phyloP scores from a whole-genome alignment of 37 sponge, comb jelly and placozoan genomes.

The Geodia barretti region DNA sequence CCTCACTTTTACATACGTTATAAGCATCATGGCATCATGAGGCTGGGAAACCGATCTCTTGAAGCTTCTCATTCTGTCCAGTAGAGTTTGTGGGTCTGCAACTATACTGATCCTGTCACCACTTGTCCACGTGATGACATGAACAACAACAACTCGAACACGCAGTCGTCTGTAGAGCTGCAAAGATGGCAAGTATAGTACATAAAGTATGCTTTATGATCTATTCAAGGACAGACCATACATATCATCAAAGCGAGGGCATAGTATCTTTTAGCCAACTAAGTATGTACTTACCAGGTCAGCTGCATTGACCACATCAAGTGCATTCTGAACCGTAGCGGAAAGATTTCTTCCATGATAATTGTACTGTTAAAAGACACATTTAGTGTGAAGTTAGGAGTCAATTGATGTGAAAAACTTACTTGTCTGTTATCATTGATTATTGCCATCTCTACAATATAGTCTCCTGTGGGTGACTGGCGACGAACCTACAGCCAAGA shows the following conservation, averaged over 20 bases:
- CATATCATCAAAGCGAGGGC: neutral
- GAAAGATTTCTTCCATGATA: neutral
- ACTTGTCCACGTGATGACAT: conserved; percentile 56
- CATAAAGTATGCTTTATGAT: neutral
- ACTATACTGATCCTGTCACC: conserved; percentile 36
- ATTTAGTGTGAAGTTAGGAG: neutral
- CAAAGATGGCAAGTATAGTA: neutral
- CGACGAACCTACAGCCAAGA: conserved; percentile 19
- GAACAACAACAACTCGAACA: conserved; percentile 63
- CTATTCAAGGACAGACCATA: neutral
- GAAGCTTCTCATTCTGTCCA: conserved; percentile 36
- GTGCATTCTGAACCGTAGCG: conserved; percentile 22
- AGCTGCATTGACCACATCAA: conserved; percentile 43
- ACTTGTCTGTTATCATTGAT: conserved; percentile 60
- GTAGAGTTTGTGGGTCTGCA: conserved; percentile 34
- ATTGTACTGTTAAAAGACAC: conserved; percentile 9
- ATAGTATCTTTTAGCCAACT: neutral
- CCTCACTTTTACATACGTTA: conserved; percentile 50
- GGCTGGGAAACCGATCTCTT: neutral
- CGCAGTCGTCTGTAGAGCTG: conserved; percentile 40
- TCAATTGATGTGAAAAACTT: neutral
- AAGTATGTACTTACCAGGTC: conserved; percentile 49
- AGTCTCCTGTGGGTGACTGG: conserved; percentile 15
- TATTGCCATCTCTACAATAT: conserved; percentile 58
- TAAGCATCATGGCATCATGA: conserved; percentile 52